Conservation (phyloP, 2,113 vertebrate genomes). For the Odontophorus gujanensis region DNA sequence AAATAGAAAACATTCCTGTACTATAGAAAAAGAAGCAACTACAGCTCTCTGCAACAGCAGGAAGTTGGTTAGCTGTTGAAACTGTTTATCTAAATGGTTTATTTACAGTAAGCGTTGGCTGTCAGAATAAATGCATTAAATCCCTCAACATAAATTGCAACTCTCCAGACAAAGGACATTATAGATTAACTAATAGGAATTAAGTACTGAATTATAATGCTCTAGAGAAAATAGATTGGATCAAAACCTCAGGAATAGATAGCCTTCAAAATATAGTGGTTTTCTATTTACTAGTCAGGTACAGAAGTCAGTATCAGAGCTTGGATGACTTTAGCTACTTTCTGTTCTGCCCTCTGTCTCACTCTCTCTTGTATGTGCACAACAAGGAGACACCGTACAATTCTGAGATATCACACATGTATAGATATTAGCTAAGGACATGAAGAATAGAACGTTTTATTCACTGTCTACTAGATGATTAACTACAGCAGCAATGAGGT, state of each 20-base stretch:
- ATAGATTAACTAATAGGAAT: not conserved
- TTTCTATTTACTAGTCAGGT: not conserved
- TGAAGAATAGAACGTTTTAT: not conserved
- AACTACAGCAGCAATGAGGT: not conserved
- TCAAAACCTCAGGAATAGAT: not conserved
- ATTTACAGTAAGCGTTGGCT: not conserved
- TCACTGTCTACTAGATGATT: not conserved
- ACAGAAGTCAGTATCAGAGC: not conserved
- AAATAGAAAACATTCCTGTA: not conserved
- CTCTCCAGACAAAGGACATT: not conserved
- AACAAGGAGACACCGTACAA: not conserved
- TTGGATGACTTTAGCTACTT: not conserved
- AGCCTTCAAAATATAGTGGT: not conserved
- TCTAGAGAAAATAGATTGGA: not conserved
- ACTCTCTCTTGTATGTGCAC: accelerated
- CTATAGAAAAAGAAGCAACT: not conserved
- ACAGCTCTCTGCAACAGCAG: not conserved
- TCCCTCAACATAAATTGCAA: not conserved
- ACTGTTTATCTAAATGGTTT: not conserved
- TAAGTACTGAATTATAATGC: not conserved
- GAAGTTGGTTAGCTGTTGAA: not conserved
- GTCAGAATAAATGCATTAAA: not conserved
- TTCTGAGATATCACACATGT: not conserved
- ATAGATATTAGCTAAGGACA: not conserved
- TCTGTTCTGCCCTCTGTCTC: not conserved